Percentiles rank a stretch among this genome's conserved stretches.
phyloP scores from a whole-genome alignment of 2,888 invertebrate genomes.

The Dichetophora obliterata region DNA sequence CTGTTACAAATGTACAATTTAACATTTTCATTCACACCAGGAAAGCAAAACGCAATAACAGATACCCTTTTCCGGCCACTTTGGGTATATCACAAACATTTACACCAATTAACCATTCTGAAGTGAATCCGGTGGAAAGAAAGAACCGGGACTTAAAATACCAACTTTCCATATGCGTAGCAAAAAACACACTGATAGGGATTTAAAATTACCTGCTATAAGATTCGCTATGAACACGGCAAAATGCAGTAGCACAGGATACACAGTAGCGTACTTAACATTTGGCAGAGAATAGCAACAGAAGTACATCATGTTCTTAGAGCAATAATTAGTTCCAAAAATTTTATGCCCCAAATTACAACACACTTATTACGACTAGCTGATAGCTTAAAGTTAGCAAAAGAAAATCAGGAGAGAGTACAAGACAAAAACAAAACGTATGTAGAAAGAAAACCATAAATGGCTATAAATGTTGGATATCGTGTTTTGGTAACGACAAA shows the following conservation, averaged over 20 bases:
- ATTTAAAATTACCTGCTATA: constrained; percentile 26
- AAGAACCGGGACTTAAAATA: constrained; percentile 15
- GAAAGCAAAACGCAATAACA: too few species aligned
- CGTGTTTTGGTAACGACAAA: too few species aligned
- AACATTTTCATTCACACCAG: too few species aligned
- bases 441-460: too few species aligned
- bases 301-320: constrained; percentile 37
- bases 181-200: constrained; percentile 27
- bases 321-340: constrained; percentile 30
- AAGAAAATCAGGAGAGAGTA: too few species aligned
- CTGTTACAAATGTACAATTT: too few species aligned
- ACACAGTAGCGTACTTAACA: too few species aligned
- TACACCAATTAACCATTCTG: constrained; percentile 46
- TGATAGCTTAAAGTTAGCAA: constrained; percentile 1
- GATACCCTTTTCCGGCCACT: too few species aligned
- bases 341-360: constrained; percentile 36
- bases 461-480: too few species aligned
- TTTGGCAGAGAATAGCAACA: constrained; percentile 34
- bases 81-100: constrained; percentile 44
- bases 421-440: too few species aligned
- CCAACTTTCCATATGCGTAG: constrained; percentile 28
- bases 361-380: constrained; percentile 26
- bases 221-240: constrained; percentile 40
- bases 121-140: constrained; percentile 41
- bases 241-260: constrained; percentile 37